Base-by-base conservation (phyloP, 2,888 invertebrate genomes). In the Cheilosia variabilis region DNA sequence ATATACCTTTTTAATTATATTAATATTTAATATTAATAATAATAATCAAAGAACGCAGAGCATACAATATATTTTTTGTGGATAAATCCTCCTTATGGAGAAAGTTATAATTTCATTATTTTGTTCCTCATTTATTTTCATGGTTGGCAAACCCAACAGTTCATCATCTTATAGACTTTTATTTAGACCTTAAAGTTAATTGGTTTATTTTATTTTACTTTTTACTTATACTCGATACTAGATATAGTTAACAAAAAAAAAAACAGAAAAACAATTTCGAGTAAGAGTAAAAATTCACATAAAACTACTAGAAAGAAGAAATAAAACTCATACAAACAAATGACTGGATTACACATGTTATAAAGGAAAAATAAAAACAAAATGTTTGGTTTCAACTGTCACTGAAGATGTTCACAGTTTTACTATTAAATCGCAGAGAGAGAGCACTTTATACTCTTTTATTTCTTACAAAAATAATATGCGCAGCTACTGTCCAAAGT, bases 291-390 rank as follows among this genome's bases (percentile, higher is more conserved):
- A 78, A 52, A 62, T 53, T 47, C 19, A 43, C 15, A 53, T 58
- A 55, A 75, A 52, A 43, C 52, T 63, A 58, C 22, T 58, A 58
- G 43, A 68, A 47, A 53, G 45, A 66, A 66, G 45, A 66, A 66
- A 73, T 47, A 60, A 66, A 60, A 62, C 19, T 60, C 52, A 78
- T 72, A 78, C 58, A 77, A 77, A 77, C 80, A 81, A 76, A 86
- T 80, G 80, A 80, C 83, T 84, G 73, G 83, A 84, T 79, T 79
- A 79, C 83, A 79, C 79, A 69, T 79, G 63, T 45, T 77, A 45
- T 71, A 27, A 37, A 55, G 55, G 34, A 31, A 52, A 43, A 81
- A 13, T 13, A 37, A 82, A 66, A 45, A 53, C 17, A 19, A 66
- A 43, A 47, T 27, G 52, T 66, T 53, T 68, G 37, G 52, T 47